Conservation (phyloP, 2,888 invertebrate species). For the Tenthredo scrophulariae region DNA sequence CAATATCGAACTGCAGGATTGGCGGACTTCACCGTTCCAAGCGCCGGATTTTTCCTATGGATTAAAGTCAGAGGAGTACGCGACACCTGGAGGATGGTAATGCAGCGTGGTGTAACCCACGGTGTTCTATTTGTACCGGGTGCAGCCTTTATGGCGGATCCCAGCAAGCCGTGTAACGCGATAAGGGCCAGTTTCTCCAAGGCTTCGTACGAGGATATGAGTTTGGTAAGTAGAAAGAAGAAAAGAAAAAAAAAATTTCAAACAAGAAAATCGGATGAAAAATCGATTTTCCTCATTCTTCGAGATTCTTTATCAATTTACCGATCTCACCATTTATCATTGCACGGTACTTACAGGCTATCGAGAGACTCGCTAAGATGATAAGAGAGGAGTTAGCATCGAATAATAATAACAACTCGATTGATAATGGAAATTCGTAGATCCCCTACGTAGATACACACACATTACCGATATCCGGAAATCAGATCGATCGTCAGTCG, state of each 20-base stretch:
- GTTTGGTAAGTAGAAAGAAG: slow-evolving; percentile 75
- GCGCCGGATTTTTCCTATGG: slow-evolving; percentile 91
- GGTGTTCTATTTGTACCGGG: slow-evolving; percentile 88
- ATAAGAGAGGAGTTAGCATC: slow-evolving; percentile 81
- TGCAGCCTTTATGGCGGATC: slow-evolving; percentile 85
- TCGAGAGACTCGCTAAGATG: slow-evolving; percentile 81
- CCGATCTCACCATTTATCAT: neutral
- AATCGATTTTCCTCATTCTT: neutral
- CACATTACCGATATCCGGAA: neutral
- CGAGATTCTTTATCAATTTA: too few relatives aligned
- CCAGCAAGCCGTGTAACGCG: slow-evolving; percentile 83
- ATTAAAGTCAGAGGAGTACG: slow-evolving; percentile 84
- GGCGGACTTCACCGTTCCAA: slow-evolving; percentile 84
- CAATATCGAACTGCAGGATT: slow-evolving; percentile 78
- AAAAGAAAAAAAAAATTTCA: neutral
- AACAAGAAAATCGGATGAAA: neutral
- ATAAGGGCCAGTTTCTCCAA: slow-evolving; percentile 87
- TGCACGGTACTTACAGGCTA: slow-evolving; percentile 74
- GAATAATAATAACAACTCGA: slow-evolving; percentile 58
- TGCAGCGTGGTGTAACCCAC: slow-evolving; percentile 84
- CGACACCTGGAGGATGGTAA: slow-evolving; percentile 88
- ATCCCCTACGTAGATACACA: slow-evolving; percentile 46
- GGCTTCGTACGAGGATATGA: slow-evolving; percentile 84
- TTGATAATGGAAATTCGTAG: slow-evolving; percentile 66
- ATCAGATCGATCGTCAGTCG: neutral